Evolutionary conservation across 2,113 vertebrate species (phyloP).

Genomic region (Galemys pyrenaicus): DNA sequence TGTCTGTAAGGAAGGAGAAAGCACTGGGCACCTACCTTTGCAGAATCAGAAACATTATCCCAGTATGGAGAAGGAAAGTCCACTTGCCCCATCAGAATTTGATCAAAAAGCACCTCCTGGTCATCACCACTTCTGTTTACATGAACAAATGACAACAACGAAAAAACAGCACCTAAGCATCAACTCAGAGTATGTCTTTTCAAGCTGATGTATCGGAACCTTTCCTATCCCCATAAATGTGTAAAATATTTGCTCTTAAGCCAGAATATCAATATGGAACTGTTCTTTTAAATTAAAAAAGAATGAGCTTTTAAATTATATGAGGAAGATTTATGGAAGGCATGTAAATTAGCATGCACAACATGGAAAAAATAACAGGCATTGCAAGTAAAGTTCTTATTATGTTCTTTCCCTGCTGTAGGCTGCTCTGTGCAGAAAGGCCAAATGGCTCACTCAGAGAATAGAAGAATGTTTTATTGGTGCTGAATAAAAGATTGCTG

Average conservation of each 20-base stretch:
- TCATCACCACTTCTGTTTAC: conserved; percentile 90
- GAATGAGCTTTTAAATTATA: conserved; percentile 57
- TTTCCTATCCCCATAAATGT: neutral
- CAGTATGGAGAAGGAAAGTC: conserved; percentile 96
- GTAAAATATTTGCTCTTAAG: neutral
- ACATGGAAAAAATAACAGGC: neutral
- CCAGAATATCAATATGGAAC: conserved; percentile 20
- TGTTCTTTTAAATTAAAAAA: conserved; percentile 43
- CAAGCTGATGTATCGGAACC: neutral
- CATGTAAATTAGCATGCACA: conserved; percentile 45
- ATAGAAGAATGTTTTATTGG: conserved; percentile 31
- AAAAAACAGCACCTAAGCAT: neutral
- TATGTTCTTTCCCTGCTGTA: neutral
- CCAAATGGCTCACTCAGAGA: conserved; percentile 36
- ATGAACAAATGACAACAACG: conserved; percentile 34
- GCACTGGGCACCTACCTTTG: conserved; percentile 88
- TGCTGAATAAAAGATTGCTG: conserved; percentile 64
- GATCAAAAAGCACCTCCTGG: conserved; percentile 95
- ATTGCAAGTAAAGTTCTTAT: neutral
- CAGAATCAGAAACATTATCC: conserved; percentile 95
- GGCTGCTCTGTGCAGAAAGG: conserved; percentile 47
- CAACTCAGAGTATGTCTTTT: neutral
- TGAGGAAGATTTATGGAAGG: conserved; percentile 58
- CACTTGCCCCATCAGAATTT: conserved; percentile 94
- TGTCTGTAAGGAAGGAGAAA: neutral